Base-by-base conservation (phyloP, 2,888 invertebrate species). In the Eupithecia dodoneata region DNA sequence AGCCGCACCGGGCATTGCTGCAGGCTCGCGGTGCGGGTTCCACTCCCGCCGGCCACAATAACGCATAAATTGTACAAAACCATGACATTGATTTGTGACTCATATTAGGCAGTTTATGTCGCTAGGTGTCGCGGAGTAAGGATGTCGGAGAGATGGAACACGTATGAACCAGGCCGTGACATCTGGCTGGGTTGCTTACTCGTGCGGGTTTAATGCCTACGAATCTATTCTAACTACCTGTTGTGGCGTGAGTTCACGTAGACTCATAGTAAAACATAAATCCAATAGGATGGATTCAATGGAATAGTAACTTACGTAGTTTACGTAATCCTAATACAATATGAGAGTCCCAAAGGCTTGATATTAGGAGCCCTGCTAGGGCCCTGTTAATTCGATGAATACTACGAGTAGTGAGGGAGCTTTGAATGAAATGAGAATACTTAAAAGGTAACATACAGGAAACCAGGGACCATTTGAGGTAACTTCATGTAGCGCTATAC, bases 31-130 rank as follows among this genome's bases (percentile, higher is more conserved):
- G 70, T 45, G 18, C 18, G 70, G 18, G 70, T n/a, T 47, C 45
- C 18, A 70, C 15, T 66, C 66, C 66, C 65, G 65, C 44, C 15
- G 77, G 74, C 65, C 72, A 71, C 72, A 77, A 76, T 77, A 74
- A 52, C 77, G 74, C 77, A 77, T 78, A 78, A 78, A 78, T 76
- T 77, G 77, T 72, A 70, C 73, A 76, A 78, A 78, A 78, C 73
- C 75, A 73, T 76, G 78, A 78, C 78, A 73, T 78, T 78, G 78
- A 78, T 78, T 78, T 78, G 78, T 78, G 78, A 73, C 49, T 67
- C 78, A 78, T 78, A 78, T 78, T 75, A 78, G 78, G 78, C 78
- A 78, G 78, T 78, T 76, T 76, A 78, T 78, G 67, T 74, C 73
- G 44, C 49, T 63, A 49, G 70, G 18, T 18, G 70, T 42, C 18